Evolutionary conservation across 1,140 invertebrate species (phyloP).

Genomic region (Dreissena rostriformis): DNA sequence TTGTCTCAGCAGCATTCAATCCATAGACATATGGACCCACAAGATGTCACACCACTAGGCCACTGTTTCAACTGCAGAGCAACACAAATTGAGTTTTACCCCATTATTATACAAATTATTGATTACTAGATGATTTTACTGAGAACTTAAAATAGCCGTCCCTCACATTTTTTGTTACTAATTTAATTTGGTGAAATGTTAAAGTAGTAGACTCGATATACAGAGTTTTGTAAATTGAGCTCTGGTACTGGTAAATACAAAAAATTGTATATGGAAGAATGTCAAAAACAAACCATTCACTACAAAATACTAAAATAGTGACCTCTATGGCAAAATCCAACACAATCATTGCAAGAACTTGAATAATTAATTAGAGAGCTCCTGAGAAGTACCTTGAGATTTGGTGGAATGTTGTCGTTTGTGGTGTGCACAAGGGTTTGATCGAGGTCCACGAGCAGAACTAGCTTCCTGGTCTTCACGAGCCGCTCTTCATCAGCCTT

Average conservation of each 20-base stretch:
- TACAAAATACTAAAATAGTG: not conserved
- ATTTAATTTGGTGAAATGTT: no score
- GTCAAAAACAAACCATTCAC: not conserved
- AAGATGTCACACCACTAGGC: no score
- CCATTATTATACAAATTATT: no score
- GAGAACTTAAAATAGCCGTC: no score
- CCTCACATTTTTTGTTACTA: no score
- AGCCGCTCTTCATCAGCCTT: slow-evolving; percentile 94
- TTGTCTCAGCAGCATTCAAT: no score
- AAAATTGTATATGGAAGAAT: not conserved
- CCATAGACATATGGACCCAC: no score
- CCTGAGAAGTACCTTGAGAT: slow-evolving; percentile 89
- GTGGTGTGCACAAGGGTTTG: slow-evolving; percentile 99
- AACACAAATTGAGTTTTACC: no score
- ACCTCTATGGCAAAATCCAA: not conserved
- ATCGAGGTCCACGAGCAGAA: slow-evolving; percentile 98
- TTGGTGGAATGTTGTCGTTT: slow-evolving; percentile 95
- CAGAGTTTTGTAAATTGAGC: not conserved
- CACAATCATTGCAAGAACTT: not conserved
- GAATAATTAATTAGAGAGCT: not conserved
- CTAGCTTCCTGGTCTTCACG: slow-evolving; percentile 92
- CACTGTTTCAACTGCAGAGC: no score
- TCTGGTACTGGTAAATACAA: no score
- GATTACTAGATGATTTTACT: no score
- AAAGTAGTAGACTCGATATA: not conserved